Percentiles rank a stretch among this genome's conserved stretches.
Conservation (phyloP, 2,113 vertebrate species). For the Smithornis capensis region DNA sequence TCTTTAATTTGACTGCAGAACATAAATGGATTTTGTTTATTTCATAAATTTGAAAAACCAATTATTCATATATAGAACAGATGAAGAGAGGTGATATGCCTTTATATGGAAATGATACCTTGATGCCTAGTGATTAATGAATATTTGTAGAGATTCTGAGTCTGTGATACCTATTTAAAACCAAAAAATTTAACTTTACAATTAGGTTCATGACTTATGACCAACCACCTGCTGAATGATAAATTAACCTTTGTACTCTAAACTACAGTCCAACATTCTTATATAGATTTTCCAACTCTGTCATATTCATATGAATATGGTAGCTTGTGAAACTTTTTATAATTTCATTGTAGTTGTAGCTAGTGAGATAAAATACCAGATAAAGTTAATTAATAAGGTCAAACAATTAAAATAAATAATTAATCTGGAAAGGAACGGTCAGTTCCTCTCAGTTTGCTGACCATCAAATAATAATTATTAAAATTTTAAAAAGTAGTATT, state of each 20-base stretch:
- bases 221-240: not conserved
- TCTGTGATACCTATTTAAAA: not conserved
- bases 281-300: not conserved
- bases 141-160: not conserved
- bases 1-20: not conserved
- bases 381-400: not conserved
- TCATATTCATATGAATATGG: not conserved
- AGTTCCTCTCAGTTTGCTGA: not conserved
- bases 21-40: constrained; percentile 24
- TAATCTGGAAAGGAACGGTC: not conserved
- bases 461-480: not conserved
- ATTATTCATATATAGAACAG: not conserved
- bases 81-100: not conserved
- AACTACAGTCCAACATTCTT: not conserved
- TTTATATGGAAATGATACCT: constrained; percentile 16
- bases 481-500: not conserved
- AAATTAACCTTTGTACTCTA: not conserved
- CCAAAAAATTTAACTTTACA: not conserved
- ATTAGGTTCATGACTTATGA: not conserved
- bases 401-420: not conserved
- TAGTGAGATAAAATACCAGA: not conserved
- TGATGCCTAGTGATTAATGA: constrained; percentile 8
- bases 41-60: constrained; percentile 30
- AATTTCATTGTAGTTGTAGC: not conserved
- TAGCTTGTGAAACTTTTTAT: not conserved